Percentiles rank a stretch among this genome's conserved stretches.
Evolutionary conservation across 2,888 invertebrate species (phyloP).

Genomic region (Monoplex corrugatus): DNA sequence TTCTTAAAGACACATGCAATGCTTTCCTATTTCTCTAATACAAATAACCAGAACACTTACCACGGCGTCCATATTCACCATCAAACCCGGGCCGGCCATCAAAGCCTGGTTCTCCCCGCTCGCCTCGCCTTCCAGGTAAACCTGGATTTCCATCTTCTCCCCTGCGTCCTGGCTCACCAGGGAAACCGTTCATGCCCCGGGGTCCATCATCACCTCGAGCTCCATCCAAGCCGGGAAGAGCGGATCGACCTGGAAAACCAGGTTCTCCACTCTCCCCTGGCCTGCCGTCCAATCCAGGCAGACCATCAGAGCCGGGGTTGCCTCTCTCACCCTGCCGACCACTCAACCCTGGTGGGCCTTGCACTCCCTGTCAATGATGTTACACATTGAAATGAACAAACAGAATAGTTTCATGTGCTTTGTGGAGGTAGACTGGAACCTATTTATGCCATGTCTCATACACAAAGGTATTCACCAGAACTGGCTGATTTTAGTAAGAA

Average conservation of each 20-base stretch:
- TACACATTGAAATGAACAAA: too few species aligned
- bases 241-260: slow-evolving; percentile 79
- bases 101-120: slow-evolving; percentile 56
- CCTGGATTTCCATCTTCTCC: slow-evolving; percentile 44
- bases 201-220: slow-evolving; percentile 60
- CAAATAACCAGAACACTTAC: slow-evolving; percentile 7
- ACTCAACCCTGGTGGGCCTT: slow-evolving; percentile 36
- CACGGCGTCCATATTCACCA: slow-evolving; percentile 57
- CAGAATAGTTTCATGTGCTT: too few species aligned
- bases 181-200: slow-evolving; percentile 59
- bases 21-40: too few species aligned
- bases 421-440: too few species aligned
- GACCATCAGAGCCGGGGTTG: slow-evolving; percentile 34
- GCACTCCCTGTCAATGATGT: slow-evolving; percentile 12
- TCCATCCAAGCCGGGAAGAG: slow-evolving; percentile 65
- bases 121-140: slow-evolving; percentile 50
- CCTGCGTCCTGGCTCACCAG: slow-evolving; percentile 55
- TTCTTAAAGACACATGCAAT: too few species aligned
- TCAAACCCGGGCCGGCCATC: slow-evolving; percentile 59
- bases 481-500: too few species aligned
- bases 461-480: too few species aligned
- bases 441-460: too few species aligned
- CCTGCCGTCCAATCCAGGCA: slow-evolving; percentile 57
- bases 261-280: slow-evolving; percentile 69
- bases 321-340: slow-evolving; percentile 43